phyloP scores from a whole-genome alignment of 2,797 vertebrate genomes.

The Eurystomus glaucurus region DNA sequence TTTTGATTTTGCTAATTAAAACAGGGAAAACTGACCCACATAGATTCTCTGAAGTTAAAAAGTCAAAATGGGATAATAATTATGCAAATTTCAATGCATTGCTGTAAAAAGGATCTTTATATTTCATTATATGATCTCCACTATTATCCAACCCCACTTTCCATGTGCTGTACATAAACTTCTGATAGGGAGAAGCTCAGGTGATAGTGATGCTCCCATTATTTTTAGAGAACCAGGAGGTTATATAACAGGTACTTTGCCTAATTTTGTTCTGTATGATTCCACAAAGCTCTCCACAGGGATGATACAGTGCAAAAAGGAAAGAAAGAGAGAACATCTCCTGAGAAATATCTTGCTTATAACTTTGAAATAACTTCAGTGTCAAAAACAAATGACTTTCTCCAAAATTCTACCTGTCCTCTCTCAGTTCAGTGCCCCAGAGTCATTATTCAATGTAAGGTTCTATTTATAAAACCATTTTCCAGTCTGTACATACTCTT shows the following conservation, averaged over 20 bases:
- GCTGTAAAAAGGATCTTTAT: slow-evolving; percentile 23
- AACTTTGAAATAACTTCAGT: slow-evolving; percentile 77
- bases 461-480: slow-evolving; percentile 69
- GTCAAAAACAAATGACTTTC: slow-evolving; percentile 75
- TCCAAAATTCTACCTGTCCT: slow-evolving; percentile 56
- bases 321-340: slow-evolving; percentile 58
- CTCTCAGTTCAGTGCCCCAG: slow-evolving; percentile 60
- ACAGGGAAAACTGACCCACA: slow-evolving; percentile 72
- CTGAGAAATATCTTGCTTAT: slow-evolving; percentile 72
- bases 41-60: slow-evolving; percentile 75
- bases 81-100: slow-evolving; percentile 65
- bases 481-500: slow-evolving; percentile 46
- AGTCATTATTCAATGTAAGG: slow-evolving; percentile 60
- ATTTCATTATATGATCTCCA: slow-evolving; percentile 16
- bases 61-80: slow-evolving; percentile 74
- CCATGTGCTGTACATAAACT: background rate
- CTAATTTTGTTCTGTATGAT: slow-evolving; percentile 67
- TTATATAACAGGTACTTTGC: slow-evolving; percentile 71
- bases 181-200: slow-evolving; percentile 7
- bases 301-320: slow-evolving; percentile 38
- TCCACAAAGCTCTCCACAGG: slow-evolving; percentile 43
- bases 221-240: slow-evolving; percentile 66
- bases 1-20: slow-evolving; percentile 80
- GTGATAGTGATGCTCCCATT: background rate
- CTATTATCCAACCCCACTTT: background rate